These are phyloP conservation scores for Sarcophaga caerulescens DNA, from an alignment of 2,888 invertebrate species.

Conservation along the genomic window DNA sequence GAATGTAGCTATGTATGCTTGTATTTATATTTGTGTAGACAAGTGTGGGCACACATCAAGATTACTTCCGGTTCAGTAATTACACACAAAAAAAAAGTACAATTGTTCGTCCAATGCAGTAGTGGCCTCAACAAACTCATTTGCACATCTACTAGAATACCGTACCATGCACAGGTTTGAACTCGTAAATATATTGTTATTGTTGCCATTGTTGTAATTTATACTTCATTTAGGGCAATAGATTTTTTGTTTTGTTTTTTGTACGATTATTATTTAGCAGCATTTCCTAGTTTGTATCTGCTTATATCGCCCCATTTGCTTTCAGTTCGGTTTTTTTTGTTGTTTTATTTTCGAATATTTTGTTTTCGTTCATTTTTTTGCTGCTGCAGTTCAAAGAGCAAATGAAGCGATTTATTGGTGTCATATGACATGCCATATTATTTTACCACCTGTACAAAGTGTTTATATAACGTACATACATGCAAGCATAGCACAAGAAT, in stretches of 20 bases:
- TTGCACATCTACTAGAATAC: constrained; percentile 52
- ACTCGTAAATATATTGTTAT: constrained; percentile 16
- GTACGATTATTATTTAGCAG: constrained; percentile 5
- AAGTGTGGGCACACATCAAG: constrained; percentile 46
- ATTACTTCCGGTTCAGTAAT: constrained; percentile 66
- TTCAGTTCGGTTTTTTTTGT: constrained; percentile 16
- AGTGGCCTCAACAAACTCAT: constrained; percentile 56
- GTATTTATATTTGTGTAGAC: constrained; percentile 4
- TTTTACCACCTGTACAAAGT: constrained; percentile 62
- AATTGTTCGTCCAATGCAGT: constrained; percentile 59
- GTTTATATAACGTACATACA: background rate
- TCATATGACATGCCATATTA: constrained; percentile 66
- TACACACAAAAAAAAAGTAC: constrained; percentile 18
- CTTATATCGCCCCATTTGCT: constrained; percentile 56
- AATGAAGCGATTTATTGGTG: constrained; percentile 69
- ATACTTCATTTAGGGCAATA: constrained; percentile 45
- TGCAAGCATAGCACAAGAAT: background rate
- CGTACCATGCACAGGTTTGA: constrained; percentile 22
- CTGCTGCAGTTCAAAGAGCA: constrained; percentile 51
- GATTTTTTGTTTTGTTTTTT: constrained; percentile 31
- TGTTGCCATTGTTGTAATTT: constrained; percentile 24
- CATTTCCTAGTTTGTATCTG: constrained; percentile 23
- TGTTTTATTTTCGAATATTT: background rate
- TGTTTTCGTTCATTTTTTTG: constrained; percentile 1
- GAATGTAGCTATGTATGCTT: background rate